Conservation (phyloP, 2,113 vertebrate genomes). For the Saimiri boliviensis region DNA sequence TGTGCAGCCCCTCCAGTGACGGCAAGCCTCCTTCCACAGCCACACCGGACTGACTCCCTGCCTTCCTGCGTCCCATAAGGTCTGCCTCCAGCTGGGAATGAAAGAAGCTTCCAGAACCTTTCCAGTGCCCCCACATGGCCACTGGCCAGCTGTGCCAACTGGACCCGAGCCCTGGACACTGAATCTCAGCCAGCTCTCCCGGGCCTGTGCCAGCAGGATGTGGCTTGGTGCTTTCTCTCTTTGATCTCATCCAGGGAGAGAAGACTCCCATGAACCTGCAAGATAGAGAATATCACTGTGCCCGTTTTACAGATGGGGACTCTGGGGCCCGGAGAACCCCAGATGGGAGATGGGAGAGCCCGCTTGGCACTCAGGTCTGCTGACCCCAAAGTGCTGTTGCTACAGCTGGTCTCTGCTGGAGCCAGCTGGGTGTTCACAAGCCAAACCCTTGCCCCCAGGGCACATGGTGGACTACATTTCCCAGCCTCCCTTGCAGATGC, state of each 20-base stretch:
- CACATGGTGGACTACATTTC: not conserved
- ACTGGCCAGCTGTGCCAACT: not conserved
- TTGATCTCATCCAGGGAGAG: not conserved
- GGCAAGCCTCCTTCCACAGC: not conserved
- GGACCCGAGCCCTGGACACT: not conserved
- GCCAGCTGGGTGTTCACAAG: not conserved
- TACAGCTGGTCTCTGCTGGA: fast-evolving
- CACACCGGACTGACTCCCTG: not conserved
- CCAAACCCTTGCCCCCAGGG: not conserved
- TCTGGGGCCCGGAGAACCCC: no score
- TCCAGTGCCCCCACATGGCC: not conserved
- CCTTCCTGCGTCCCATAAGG: not conserved
- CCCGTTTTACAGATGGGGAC: not conserved
- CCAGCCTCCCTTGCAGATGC: not conserved
- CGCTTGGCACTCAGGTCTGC: not conserved
- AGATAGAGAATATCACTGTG: no score
- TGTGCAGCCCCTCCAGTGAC: no score
- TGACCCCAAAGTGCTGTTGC: no score
- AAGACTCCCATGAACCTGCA: no score
- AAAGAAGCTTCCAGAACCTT: not conserved
- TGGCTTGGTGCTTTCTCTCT: not conserved
- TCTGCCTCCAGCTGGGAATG: not conserved
- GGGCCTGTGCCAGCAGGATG: not conserved
- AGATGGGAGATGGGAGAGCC: not conserved
- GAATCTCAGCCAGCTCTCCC: not conserved